Conservation (phyloP, 2,888 invertebrate species). For the Oxyscelio sp. region DNA sequence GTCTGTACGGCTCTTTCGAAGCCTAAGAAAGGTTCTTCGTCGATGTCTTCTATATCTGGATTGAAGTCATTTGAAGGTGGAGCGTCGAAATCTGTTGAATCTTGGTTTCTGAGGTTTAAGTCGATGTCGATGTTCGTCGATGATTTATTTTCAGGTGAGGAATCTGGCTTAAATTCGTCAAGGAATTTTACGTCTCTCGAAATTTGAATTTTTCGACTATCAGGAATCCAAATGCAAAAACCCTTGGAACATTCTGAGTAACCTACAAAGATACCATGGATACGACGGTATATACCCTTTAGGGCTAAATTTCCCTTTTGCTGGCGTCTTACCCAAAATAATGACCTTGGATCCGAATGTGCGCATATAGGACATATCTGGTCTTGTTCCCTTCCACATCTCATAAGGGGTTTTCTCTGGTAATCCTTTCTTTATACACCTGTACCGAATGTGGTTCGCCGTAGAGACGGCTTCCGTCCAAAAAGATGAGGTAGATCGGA, state of each 20-base stretch:
- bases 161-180: too few species aligned
- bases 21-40: neutral
- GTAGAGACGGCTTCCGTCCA: slow-evolving; percentile 49
- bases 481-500: slow-evolving; percentile 66
- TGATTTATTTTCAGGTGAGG: too few species aligned
- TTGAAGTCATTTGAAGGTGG: too few species aligned
- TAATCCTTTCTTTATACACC: slow-evolving; percentile 64
- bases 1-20: too few species aligned
- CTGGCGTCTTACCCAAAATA: slow-evolving; percentile 40
- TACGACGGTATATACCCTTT: too few species aligned
- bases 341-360: slow-evolving; percentile 61
- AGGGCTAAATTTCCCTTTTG: slow-evolving; percentile 67
- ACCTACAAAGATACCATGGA: slow-evolving; percentile 62
- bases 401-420: slow-evolving; percentile 56
- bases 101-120: too few species aligned
- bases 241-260: slow-evolving; percentile 61
- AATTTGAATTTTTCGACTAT: too few species aligned
- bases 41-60: slow-evolving; percentile 52
- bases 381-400: slow-evolving; percentile 50
- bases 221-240: slow-evolving; percentile 53
- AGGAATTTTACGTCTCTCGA: too few species aligned
- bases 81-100: too few species aligned
- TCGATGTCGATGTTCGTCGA: too few species aligned
- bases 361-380: slow-evolving; percentile 48
- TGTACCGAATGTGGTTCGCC: slow-evolving; percentile 72